phyloP scores from a whole-genome alignment of 2,797 vertebrate species.

The Phrynocephalus vlangalii region DNA sequence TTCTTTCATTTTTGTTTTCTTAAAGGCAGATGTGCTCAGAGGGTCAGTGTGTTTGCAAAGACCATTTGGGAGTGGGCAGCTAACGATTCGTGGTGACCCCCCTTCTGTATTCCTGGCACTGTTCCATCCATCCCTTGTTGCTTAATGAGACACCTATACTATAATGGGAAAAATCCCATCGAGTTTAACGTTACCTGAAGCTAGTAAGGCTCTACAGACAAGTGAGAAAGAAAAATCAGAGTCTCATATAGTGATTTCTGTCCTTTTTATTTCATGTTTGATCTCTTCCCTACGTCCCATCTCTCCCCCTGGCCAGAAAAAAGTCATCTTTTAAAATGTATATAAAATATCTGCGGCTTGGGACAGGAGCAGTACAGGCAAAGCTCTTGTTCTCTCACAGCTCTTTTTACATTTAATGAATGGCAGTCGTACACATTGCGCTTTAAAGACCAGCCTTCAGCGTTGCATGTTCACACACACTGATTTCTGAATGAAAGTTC shows the following conservation, averaged over 20 bases:
- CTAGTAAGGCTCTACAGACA: slow-evolving; percentile 57
- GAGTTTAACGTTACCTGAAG: slow-evolving; percentile 66
- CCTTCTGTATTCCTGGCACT: background rate
- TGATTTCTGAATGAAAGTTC: background rate
- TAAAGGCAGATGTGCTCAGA: slow-evolving; percentile 25
- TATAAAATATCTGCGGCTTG: background rate
- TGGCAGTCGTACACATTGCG: slow-evolving; percentile 22
- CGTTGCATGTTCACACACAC: slow-evolving; percentile 6
- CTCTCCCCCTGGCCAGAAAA: background rate
- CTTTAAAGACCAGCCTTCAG: fast-evolving
- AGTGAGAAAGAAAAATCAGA: slow-evolving; percentile 51
- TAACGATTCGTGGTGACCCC: slow-evolving; percentile 41
- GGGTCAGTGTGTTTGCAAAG: slow-evolving; percentile 28
- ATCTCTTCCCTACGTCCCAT: slow-evolving; percentile 8
- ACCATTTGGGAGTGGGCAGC: slow-evolving; percentile 35
- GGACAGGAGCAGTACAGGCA: background rate
- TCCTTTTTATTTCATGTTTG: slow-evolving; percentile 50
- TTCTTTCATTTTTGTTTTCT: slow-evolving; percentile 47
- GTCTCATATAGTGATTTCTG: slow-evolving; percentile 53
- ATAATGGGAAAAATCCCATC: slow-evolving; percentile 54
- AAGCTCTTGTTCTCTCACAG: slow-evolving; percentile 48
- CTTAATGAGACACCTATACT: slow-evolving; percentile 58
- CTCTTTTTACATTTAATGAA: slow-evolving; percentile 45
- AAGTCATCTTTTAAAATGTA: slow-evolving; percentile 62
- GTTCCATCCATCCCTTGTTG: slow-evolving; percentile 22